Conservation (phyloP, 1,140 invertebrate species). For the Latrodectus geometricus region DNA sequence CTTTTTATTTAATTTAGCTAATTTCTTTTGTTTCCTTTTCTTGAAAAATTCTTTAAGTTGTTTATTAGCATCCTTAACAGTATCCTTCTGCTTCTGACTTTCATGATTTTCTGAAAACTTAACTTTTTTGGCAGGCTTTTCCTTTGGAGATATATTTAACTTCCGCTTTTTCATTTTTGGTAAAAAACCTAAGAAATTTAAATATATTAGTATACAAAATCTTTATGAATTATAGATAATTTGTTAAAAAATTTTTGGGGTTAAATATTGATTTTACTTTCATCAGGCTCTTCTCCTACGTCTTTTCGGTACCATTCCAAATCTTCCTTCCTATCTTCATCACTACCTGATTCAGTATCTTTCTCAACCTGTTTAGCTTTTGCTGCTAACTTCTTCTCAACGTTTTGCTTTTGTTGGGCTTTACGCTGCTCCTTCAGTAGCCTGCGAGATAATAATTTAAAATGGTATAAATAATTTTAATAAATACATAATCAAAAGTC, state of each 20-base stretch:
- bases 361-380: conserved; percentile 77
- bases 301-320: conserved; percentile 85
- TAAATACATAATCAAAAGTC: no score
- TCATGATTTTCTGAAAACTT: conserved; percentile 19
- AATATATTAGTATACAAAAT: background rate
- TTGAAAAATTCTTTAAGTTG: background rate
- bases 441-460: conserved; percentile 62
- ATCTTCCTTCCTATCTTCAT: conserved; percentile 73
- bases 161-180: background rate
- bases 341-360: conserved; percentile 18
- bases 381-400: conserved; percentile 76
- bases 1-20: conserved; percentile 5
- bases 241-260: background rate
- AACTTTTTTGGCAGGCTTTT: background rate
- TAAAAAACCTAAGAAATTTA: conserved; percentile 3
- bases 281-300: conserved; percentile 86
- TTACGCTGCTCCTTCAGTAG: conserved; percentile 81
- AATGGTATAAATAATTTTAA: no score
- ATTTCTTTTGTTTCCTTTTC: conserved; percentile 11
- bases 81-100: background rate
- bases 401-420: conserved; percentile 81
- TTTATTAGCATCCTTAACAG: background rate
- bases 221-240: background rate
- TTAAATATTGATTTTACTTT: conserved; percentile 16
- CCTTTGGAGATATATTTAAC: background rate